phyloP scores from a whole-genome alignment of 2,888 invertebrate genomes.

The Drosophila falleni region DNA sequence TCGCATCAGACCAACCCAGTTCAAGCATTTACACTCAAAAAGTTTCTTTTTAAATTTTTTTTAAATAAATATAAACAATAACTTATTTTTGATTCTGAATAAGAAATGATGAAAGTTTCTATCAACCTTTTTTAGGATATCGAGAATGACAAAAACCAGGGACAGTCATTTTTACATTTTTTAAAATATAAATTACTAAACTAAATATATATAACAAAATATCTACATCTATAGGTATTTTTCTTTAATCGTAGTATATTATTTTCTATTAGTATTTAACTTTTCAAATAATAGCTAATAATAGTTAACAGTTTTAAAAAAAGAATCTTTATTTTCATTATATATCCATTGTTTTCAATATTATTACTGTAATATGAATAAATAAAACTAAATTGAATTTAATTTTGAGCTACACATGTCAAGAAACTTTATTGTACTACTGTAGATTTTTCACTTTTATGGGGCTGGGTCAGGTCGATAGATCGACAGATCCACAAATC shows the following conservation, averaged over 20 bases:
- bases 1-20: conserved; percentile 16
- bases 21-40: conserved; percentile 2
- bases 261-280: too few relatives aligned
- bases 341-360: too few relatives aligned
- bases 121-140: not conserved
- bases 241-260: too few relatives aligned
- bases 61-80: not conserved
- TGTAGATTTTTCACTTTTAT: conserved; percentile 14
- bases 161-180: not conserved
- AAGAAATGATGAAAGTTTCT: too few relatives aligned
- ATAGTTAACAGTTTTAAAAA: too few relatives aligned
- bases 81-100: too few relatives aligned
- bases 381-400: too few relatives aligned
- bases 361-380: too few relatives aligned
- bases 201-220: too few relatives aligned
- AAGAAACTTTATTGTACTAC: not conserved
- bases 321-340: too few relatives aligned
- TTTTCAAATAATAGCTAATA: too few relatives aligned
- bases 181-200: not conserved
- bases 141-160: not conserved
- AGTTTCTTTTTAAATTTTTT: not conserved
- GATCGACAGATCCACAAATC: not conserved
- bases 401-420: conserved; percentile 3
- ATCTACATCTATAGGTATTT: too few relatives aligned
- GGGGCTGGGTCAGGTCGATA: conserved; percentile 21